phyloP scores from a whole-genome alignment of 2,888 invertebrate species.

The Himalopsyche tibetana region DNA sequence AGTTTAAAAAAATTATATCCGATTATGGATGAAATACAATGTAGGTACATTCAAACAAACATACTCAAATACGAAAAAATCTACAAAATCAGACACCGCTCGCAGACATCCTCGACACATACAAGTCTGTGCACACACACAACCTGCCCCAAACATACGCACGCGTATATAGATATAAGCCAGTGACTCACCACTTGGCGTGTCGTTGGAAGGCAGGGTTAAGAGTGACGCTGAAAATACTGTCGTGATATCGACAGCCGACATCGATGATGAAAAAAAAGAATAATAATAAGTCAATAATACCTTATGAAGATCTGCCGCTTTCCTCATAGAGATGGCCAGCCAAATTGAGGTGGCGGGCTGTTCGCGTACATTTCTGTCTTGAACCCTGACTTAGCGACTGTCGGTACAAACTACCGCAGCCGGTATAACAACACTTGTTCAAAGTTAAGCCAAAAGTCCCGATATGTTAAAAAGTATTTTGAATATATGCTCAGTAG shows the following conservation, averaged over 20 bases:
- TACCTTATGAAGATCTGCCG: slow-evolving; percentile 75
- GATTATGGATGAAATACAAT: background rate
- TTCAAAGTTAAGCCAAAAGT: slow-evolving; percentile 69
- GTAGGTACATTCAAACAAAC: slow-evolving; percentile 10
- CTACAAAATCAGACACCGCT: slow-evolving; percentile 6
- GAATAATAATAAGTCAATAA: slow-evolving; percentile 76
- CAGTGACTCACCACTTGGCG: slow-evolving; percentile 57
- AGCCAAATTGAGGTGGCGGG: slow-evolving; percentile 69
- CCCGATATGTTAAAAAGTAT: background rate
- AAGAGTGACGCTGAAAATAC: slow-evolving; percentile 58
- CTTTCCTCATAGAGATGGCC: slow-evolving; percentile 75
- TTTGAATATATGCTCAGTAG: background rate
- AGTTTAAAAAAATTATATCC: background rate
- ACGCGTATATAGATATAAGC: slow-evolving; percentile 34
- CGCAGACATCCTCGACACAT: background rate
- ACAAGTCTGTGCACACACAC: slow-evolving; percentile 10
- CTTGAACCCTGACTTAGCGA: slow-evolving; percentile 79
- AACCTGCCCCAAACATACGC: slow-evolving; percentile 9
- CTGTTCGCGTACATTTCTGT: slow-evolving; percentile 73
- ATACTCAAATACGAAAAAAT: slow-evolving; percentile 12
- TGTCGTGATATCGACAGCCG: slow-evolving; percentile 63
- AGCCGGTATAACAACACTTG: slow-evolving; percentile 75
- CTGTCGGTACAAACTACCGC: slow-evolving; percentile 77
- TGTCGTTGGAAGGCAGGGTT: slow-evolving; percentile 42
- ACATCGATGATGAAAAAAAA: slow-evolving; percentile 65